phyloP scores from a whole-genome alignment of 2,113 vertebrate genomes.

The Hemichromis elongatus region DNA sequence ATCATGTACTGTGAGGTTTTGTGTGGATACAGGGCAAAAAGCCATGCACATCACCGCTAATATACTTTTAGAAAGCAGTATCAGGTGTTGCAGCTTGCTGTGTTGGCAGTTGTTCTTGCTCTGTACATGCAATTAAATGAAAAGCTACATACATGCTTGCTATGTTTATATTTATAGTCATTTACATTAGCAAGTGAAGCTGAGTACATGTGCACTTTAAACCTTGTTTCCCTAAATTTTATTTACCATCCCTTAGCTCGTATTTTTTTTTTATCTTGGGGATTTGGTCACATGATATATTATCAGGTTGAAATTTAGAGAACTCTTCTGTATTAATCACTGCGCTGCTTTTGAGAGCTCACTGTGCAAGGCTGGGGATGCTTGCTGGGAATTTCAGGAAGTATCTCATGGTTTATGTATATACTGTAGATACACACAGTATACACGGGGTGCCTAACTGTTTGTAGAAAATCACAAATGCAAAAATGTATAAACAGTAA shows the following conservation, averaged over 20 bases:
- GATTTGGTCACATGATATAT: rapidly evolving
- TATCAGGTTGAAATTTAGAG: neutral
- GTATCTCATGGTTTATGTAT: neutral
- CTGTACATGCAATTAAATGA: neutral
- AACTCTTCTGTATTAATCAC: neutral
- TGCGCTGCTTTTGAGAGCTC: neutral
- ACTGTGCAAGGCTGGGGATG: rapidly evolving
- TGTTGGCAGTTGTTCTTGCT: neutral
- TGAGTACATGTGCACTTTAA: neutral
- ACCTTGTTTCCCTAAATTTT: neutral
- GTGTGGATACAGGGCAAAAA: rapidly evolving
- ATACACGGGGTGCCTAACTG: neutral
- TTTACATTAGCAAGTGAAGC: neutral
- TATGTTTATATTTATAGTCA: neutral
- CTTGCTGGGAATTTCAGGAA: neutral
- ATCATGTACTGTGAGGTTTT: neutral
- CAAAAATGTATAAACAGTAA: neutral
- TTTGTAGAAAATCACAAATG: neutral
- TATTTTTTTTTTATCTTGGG: neutral
- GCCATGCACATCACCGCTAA: neutral
- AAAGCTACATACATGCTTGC: neutral
- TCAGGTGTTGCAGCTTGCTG: neutral
- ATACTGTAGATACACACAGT: neutral
- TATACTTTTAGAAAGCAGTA: neutral
- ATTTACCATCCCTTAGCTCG: neutral